Conservation (phyloP, 2,888 invertebrate genomes). For the Pristionchus mayeri region DNA sequence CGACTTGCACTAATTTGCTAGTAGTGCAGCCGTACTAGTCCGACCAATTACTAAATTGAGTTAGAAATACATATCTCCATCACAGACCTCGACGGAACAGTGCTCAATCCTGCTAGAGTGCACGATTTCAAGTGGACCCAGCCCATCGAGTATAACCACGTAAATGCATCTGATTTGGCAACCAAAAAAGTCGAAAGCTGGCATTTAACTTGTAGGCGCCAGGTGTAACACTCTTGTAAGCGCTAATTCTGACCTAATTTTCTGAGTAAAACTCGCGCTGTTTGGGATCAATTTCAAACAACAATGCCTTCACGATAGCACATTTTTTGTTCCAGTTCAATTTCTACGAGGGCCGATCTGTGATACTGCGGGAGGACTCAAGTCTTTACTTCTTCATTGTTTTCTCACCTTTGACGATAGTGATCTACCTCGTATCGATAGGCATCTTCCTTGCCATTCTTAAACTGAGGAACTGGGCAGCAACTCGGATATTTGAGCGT, state of each 20-base stretch:
- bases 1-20: too few relatives aligned
- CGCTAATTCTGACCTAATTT: too few relatives aligned
- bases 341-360: constrained; percentile 1
- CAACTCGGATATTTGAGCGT: background rate
- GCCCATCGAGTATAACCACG: background rate
- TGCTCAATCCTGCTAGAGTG: background rate
- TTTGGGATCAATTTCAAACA: too few relatives aligned
- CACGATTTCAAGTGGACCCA: constrained; percentile 18
- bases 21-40: too few relatives aligned
- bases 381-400: background rate
- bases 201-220: too few relatives aligned
- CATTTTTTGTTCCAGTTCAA: constrained; percentile 13
- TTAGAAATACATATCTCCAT: too few relatives aligned
- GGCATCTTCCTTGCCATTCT: background rate
- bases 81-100: background rate
- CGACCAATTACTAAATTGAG: too few relatives aligned
- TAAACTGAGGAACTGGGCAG: background rate
- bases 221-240: too few relatives aligned
- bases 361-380: background rate
- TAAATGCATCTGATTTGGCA: too few relatives aligned
- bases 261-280: too few relatives aligned
- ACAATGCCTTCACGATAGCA: background rate
- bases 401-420: background rate
- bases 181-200: too few relatives aligned
- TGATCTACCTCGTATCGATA: background rate